Evolutionary conservation across 2,888 invertebrate species (phyloP).

Genomic region (Strigamia maritima): DNA sequence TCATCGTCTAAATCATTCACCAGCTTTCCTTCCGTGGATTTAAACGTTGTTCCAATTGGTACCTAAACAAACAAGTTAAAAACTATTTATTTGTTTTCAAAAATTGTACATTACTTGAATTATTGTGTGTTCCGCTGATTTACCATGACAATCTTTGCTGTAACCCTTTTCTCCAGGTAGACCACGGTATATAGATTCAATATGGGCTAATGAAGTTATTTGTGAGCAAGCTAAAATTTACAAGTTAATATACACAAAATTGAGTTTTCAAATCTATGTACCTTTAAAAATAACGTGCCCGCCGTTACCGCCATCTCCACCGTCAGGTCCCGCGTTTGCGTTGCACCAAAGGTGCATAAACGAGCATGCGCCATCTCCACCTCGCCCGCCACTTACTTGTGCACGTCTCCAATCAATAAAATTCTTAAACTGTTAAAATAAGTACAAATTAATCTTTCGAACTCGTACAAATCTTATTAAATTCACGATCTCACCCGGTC

Average conservation of each 20-base stretch:
- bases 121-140: slow-evolving; percentile 68
- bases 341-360: slow-evolving; percentile 78
- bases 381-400: slow-evolving; percentile 73
- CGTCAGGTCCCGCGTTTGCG: slow-evolving; percentile 89
- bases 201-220: slow-evolving; percentile 67
- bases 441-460: not conserved
- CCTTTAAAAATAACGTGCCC: slow-evolving; percentile 83
- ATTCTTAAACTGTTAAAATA: not conserved
- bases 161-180: slow-evolving; percentile 69
- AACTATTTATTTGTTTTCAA: not conserved
- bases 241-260: not conserved
- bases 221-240: slow-evolving; percentile 60
- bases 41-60: slow-evolving; percentile 56
- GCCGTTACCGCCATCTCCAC: slow-evolving; percentile 94
- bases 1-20: slow-evolving; percentile 66
- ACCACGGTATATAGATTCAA: slow-evolving; percentile 62
- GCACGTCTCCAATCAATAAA: slow-evolving; percentile 69
- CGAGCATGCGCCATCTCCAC: slow-evolving; percentile 88
- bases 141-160: slow-evolving; percentile 75
- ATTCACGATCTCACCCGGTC: not conserved
- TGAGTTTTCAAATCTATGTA: slow-evolving; percentile 45
- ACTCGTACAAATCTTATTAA: not conserved
- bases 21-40: slow-evolving; percentile 55
- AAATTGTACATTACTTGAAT: slow-evolving; percentile 55
- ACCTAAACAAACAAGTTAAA: slow-evolving; percentile 43